Conservation (phyloP, 2,888 invertebrate genomes). For the Athalia cordata region DNA sequence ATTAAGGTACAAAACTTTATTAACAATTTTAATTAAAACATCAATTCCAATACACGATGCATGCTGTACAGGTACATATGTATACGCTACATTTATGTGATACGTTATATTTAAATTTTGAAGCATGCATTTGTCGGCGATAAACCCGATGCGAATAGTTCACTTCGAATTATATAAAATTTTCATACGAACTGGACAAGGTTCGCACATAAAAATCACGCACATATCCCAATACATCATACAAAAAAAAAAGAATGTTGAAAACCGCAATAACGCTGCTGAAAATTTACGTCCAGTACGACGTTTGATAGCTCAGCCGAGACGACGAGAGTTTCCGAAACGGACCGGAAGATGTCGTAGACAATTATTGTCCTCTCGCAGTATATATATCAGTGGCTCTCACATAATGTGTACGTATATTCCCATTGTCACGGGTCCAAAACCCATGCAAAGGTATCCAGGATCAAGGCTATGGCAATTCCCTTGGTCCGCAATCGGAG, state of each 20-base stretch:
- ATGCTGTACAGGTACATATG: neutral
- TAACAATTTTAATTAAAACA: conserved; percentile 31
- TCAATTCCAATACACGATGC: conserved; percentile 3
- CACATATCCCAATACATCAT: neutral
- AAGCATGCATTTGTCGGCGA: neutral
- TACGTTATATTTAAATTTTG: neutral
- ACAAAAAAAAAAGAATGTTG: neutral
- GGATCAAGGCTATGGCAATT: conserved; percentile 17
- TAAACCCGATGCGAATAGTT: neutral
- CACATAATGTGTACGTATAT: conserved; percentile 47
- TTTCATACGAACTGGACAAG: no score
- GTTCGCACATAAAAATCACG: neutral
- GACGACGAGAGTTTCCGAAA: neutral
- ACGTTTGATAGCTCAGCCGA: no score
- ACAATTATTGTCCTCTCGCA: conserved; percentile 41
- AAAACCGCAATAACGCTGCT: neutral
- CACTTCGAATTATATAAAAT: no score
- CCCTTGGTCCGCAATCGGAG: conserved; percentile 32
- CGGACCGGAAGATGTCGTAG: conserved; percentile 32
- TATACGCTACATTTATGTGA: neutral
- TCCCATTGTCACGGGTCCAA: conserved; percentile 30
- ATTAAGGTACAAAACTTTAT: conserved; percentile 23
- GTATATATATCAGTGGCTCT: no score
- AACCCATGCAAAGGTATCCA: neutral
- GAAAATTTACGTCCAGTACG: no score